A percentile compares a stretch with the other conserved stretches of the same genome.
Evolutionary conservation across 1,140 invertebrate species (phyloP).

Genomic region (Calliopsis andreniformis): DNA sequence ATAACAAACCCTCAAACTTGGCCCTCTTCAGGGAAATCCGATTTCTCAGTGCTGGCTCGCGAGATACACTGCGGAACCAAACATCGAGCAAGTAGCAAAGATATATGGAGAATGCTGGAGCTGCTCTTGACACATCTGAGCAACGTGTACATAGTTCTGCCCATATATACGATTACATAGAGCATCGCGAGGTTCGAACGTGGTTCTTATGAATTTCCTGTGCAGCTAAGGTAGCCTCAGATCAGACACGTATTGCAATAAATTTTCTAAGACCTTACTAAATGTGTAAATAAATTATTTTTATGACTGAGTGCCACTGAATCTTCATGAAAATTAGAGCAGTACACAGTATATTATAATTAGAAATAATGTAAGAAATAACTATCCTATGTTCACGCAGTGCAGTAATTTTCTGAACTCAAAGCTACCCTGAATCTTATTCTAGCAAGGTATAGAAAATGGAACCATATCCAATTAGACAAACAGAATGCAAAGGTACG

Average conservation of each 20-base stretch:
- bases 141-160: background rate
- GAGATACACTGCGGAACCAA: background rate
- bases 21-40: background rate
- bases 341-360: too few species aligned
- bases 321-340: too few species aligned
- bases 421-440: too few species aligned
- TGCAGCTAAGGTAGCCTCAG: background rate
- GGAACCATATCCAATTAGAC: background rate
- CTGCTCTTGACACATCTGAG: too few species aligned
- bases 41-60: background rate
- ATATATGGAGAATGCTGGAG: background rate
- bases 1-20: conserved; percentile 7
- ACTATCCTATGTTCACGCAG: too few species aligned
- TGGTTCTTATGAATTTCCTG: background rate
- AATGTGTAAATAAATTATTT: too few species aligned
- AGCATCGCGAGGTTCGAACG: background rate
- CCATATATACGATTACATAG: background rate
- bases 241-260: too few species aligned
- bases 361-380: too few species aligned
- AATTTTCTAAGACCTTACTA: too few species aligned
- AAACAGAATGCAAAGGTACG: background rate
- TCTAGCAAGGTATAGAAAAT: too few species aligned
- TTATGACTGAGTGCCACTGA: too few species aligned
- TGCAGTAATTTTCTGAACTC: too few species aligned
- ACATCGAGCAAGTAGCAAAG: background rate